Percentiles rank a stretch among this genome's conserved stretches.
These are phyloP conservation scores for Coptotermes formosanus DNA, from an alignment of 1,140 invertebrate species.

Conservation along the genomic window DNA sequence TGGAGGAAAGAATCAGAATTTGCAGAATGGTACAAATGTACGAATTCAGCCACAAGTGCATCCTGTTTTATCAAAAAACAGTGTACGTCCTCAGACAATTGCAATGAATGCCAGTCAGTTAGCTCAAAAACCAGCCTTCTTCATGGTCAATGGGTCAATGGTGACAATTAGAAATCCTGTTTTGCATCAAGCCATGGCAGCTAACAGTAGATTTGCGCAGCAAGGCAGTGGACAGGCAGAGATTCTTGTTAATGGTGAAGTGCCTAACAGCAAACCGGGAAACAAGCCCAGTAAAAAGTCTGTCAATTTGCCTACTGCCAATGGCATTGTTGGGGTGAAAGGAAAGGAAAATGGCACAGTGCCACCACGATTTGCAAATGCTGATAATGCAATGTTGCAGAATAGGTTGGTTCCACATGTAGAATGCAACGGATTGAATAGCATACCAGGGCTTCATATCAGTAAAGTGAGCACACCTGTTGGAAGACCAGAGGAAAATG, in stretches of 20 bases:
- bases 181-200: slow-evolving; percentile 50
- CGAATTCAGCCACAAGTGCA: neutral
- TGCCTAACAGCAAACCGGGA: slow-evolving; percentile 35
- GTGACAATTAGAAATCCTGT: slow-evolving; percentile 75
- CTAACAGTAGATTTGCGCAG: neutral
- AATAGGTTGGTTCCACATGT: slow-evolving; percentile 38
- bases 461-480: slow-evolving; percentile 48
- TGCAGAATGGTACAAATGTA: neutral
- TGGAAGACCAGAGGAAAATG: slow-evolving; percentile 49
- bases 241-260: slow-evolving; percentile 20
- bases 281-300: slow-evolving; percentile 36
- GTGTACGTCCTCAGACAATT: neutral
- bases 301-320: slow-evolving; percentile 13
- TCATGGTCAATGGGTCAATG: slow-evolving; percentile 72
- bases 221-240: slow-evolving; percentile 19
- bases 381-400: slow-evolving; percentile 32
- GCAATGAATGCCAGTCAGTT: neutral
- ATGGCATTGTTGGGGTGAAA: slow-evolving; percentile 25
- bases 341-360: slow-evolving; percentile 32
- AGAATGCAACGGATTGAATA: slow-evolving; percentile 44
- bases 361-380: slow-evolving; percentile 18
- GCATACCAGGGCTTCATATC: slow-evolving; percentile 48
- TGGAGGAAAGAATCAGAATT: slow-evolving; percentile 13
- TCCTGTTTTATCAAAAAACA: neutral
- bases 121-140: slow-evolving; percentile 55